A percentile compares a stretch with the other conserved stretches of the same genome.
Conservation (phyloP, 2,797 vertebrate species). For the Sebastes vulpes region DNA sequence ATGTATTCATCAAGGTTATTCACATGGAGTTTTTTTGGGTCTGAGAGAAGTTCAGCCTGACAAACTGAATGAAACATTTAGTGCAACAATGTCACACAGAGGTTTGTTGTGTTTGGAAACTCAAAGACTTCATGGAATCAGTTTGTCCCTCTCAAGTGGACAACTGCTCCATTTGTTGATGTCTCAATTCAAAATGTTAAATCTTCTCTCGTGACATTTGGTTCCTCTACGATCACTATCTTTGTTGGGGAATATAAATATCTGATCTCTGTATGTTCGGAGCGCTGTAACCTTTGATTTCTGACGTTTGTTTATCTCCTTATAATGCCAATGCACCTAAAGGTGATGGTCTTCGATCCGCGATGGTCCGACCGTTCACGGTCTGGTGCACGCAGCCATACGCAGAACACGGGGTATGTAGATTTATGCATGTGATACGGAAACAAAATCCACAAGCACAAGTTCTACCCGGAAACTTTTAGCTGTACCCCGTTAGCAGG, state of each 20-base stretch:
- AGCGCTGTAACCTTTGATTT: background rate
- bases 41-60: background rate
- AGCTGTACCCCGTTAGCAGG: background rate
- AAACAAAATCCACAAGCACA: background rate
- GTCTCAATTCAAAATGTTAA: background rate
- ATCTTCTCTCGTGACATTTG: background rate
- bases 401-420: too few relatives aligned
- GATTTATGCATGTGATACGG: background rate
- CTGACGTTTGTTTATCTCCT: background rate
- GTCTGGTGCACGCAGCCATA: too few relatives aligned
- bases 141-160: background rate
- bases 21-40: background rate
- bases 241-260: background rate
- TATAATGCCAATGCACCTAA: too few relatives aligned
- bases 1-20: slow-evolving; percentile 34
- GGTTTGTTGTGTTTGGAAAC: slow-evolving; percentile 2
- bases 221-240: background rate
- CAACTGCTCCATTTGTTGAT: background rate
- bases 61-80: slow-evolving; percentile 4
- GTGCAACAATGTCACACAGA: background rate
- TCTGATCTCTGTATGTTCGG: background rate
- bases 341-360: background rate
- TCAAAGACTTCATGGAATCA: background rate
- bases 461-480: background rate
- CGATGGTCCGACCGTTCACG: too few relatives aligned